A percentile compares a stretch with the other conserved stretches of the same genome.
Evolutionary conservation across 2,888 invertebrate species (phyloP).

Genomic region (Napeogenes inachia): DNA sequence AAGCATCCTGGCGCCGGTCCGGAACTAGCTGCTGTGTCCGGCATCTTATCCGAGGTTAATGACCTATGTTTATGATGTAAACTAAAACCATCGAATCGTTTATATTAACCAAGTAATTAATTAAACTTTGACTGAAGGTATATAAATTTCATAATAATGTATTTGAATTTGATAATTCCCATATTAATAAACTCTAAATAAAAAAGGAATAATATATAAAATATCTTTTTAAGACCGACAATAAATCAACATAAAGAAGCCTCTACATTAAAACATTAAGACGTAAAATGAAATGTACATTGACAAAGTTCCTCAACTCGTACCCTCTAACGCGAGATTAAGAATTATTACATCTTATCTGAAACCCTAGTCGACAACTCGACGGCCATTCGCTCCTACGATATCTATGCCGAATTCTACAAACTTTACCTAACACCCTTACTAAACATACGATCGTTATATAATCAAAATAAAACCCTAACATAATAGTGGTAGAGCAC

Average conservation of each 20-base stretch:
- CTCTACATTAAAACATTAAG: conserved; percentile 4
- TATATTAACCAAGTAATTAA: not conserved
- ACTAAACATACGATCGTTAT: conserved; percentile 28
- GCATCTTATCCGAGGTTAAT: conserved; percentile 61
- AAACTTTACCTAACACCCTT: conserved; percentile 57
- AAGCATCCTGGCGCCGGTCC: conserved; percentile 62
- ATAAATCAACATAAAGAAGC: not conserved
- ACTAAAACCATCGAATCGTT: conserved; percentile 12
- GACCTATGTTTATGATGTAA: conserved; percentile 45
- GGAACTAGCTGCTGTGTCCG: conserved; percentile 65
- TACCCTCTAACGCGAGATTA: conserved; percentile 47
- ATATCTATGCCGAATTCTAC: conserved; percentile 69
- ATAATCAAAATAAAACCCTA: conserved; percentile 42
- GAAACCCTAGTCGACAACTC: conserved; percentile 60
- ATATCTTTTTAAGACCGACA: not conserved
- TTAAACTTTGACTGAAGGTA: not conserved
- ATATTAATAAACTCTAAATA: too few relatives aligned
- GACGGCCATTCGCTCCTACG: conserved; percentile 60
- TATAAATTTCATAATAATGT: not conserved
- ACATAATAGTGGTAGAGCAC: conserved; percentile 35
- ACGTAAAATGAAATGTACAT: conserved; percentile 16
- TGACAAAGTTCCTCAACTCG: conserved; percentile 14
- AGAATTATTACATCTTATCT: conserved; percentile 72
- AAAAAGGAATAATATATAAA: not conserved
- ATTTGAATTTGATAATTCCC: not conserved